Percentiles rank a stretch among this genome's conserved stretches.
These are phyloP conservation scores for Drosophila takahashii DNA, from an alignment of 1,140 invertebrate species.

Conservation along the genomic window DNA sequence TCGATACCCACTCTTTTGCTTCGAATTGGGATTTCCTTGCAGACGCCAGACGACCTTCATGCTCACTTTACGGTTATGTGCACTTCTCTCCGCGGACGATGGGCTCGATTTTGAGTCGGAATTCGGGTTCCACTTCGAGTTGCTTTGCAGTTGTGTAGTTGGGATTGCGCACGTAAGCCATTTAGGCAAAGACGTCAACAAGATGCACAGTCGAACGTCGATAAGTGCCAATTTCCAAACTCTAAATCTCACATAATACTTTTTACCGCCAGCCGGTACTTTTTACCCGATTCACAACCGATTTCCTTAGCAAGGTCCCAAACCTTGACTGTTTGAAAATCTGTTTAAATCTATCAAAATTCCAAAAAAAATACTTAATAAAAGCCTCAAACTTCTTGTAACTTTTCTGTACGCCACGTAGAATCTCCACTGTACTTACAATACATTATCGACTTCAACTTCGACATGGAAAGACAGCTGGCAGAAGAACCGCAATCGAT, in stretches of 20 bases:
- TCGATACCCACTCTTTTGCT: conserved; percentile 7
- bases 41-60: conserved; percentile 71
- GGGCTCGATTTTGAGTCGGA: conserved; percentile 15
- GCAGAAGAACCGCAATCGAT: conserved; percentile 33
- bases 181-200: background rate
- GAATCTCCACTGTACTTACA: background rate
- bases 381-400: too few relatives aligned
- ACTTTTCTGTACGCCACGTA: background rate
- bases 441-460: conserved; percentile 5
- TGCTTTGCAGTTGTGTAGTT: conserved; percentile 11
- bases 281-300: background rate
- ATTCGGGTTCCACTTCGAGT: conserved; percentile 10
- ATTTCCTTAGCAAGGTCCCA: background rate
- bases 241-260: background rate
- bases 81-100: conserved; percentile 37
- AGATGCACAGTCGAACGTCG: conserved; percentile 6
- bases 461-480: conserved; percentile 15
- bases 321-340: background rate
- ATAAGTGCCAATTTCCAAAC: background rate
- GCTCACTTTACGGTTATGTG: conserved; percentile 71
- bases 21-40: conserved; percentile 50
- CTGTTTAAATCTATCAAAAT: too few relatives aligned
- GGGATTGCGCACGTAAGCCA: conserved; percentile 66
- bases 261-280: background rate
- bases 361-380: too few relatives aligned